Evolutionary conservation across 1,140 invertebrate species (phyloP).

Genomic region (Heterodera carotae): DNA sequence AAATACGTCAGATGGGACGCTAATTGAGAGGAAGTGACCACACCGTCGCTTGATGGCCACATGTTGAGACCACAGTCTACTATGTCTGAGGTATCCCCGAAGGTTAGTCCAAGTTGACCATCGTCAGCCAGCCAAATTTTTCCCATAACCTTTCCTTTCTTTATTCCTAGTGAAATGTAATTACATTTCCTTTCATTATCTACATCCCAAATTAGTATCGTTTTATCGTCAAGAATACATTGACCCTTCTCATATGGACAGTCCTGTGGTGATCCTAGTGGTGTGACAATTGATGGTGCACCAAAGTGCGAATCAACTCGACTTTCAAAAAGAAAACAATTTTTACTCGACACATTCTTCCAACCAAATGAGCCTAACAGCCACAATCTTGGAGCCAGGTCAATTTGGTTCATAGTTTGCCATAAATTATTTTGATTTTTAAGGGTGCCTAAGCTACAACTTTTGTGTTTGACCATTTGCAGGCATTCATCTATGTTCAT

Average conservation of each 20-base stretch:
- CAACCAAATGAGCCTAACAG: constrained; percentile 13
- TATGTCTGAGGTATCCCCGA: background rate
- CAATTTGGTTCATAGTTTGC: constrained; percentile 12
- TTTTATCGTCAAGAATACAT: background rate
- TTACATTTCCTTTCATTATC: background rate
- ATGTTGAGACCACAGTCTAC: background rate
- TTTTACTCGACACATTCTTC: constrained; percentile 7
- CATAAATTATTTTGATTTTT: background rate
- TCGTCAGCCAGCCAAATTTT: constrained; percentile 14
- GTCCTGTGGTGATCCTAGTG: background rate
- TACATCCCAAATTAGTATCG: background rate
- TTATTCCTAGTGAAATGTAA: background rate
- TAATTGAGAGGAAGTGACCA: constrained; percentile 3
- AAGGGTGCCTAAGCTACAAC: background rate
- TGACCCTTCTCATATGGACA: background rate
- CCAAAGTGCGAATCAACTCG: constrained; percentile 5
- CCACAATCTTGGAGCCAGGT: constrained; percentile 6
- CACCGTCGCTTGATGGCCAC: background rate
- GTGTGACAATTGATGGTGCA: background rate
- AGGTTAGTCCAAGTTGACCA: background rate
- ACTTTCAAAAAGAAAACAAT: constrained; percentile 19
- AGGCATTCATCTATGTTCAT: background rate
- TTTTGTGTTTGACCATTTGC: constrained; percentile 11
- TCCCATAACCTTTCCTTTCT: background rate
- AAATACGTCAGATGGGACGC: constrained; percentile 10